phyloP scores from a whole-genome alignment of 2,888 invertebrate species.

The Gasteruption jaculator region DNA sequence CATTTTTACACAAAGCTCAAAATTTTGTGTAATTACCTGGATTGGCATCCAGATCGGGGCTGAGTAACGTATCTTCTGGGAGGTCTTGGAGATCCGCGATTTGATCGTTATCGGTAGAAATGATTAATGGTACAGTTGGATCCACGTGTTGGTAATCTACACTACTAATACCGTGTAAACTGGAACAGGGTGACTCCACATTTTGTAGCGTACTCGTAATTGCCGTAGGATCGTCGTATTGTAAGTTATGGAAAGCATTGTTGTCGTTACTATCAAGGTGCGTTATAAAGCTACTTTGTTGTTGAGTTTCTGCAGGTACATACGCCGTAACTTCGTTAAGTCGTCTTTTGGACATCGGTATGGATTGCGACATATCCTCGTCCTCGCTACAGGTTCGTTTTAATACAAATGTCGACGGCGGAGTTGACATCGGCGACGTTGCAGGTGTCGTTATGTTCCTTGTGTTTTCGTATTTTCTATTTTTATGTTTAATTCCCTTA shows the following conservation, averaged over 20 bases:
- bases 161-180: slow-evolving; percentile 19
- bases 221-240: background rate
- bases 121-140: slow-evolving; percentile 15
- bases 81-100: slow-evolving; percentile 30
- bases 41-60: slow-evolving; percentile 32
- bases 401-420: too few species aligned
- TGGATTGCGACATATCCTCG: background rate
- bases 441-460: too few species aligned
- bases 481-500: too few species aligned
- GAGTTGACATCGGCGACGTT: too few species aligned
- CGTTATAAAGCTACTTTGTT: background rate
- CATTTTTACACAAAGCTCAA: too few species aligned
- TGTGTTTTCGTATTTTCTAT: too few species aligned
- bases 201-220: background rate
- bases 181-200: slow-evolving; percentile 23
- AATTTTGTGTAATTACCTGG: too few species aligned
- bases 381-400: background rate
- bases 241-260: background rate
- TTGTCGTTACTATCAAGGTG: background rate
- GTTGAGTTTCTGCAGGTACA: background rate
- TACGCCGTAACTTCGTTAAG: background rate
- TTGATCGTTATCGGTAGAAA: slow-evolving; percentile 23
- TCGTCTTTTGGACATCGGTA: background rate
- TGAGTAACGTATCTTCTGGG: slow-evolving; percentile 28
- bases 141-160: slow-evolving; percentile 30